Conservation (phyloP, 2,888 invertebrate species). For the Phaonia tiefii region DNA sequence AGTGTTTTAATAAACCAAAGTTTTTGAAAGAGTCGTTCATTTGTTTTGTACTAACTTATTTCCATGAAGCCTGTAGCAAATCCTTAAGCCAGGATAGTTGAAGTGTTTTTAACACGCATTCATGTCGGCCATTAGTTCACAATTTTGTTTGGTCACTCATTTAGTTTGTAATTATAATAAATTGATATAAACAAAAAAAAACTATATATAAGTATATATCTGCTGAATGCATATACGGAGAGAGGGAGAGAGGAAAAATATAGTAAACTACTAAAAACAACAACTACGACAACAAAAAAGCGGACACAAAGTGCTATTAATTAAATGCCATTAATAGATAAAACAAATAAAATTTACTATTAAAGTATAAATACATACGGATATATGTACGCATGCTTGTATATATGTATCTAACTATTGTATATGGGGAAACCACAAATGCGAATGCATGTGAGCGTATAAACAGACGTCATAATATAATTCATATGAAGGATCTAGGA, state of each 20-base stretch:
- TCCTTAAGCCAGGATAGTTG: background rate
- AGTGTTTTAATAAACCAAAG: too few relatives aligned
- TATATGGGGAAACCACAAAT: background rate
- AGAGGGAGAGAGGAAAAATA: too few relatives aligned
- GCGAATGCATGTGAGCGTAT: background rate
- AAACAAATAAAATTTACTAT: slow-evolving; percentile 40
- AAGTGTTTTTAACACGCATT: background rate
- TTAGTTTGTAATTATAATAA: slow-evolving; percentile 44
- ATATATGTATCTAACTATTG: background rate
- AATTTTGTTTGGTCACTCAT: slow-evolving; percentile 40
- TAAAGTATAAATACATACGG: background rate
- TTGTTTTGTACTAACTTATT: background rate
- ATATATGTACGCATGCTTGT: background rate
- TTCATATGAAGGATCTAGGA: background rate
- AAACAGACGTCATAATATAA: background rate
- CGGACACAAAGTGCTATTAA: slow-evolving; percentile 48
- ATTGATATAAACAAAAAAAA: slow-evolving; percentile 40
- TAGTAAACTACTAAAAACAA: background rate
- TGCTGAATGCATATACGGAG: slow-evolving; percentile 2
- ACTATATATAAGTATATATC: slow-evolving; percentile 5
- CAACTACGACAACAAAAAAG: background rate
- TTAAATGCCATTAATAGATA: slow-evolving; percentile 53
- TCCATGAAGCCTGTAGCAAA: background rate
- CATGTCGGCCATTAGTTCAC: slow-evolving; percentile 9
- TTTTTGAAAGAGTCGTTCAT: too few relatives aligned